Evolutionary conservation across 1,140 invertebrate genomes (phyloP).

Genomic region (Lordiphosa collinella): DNA sequence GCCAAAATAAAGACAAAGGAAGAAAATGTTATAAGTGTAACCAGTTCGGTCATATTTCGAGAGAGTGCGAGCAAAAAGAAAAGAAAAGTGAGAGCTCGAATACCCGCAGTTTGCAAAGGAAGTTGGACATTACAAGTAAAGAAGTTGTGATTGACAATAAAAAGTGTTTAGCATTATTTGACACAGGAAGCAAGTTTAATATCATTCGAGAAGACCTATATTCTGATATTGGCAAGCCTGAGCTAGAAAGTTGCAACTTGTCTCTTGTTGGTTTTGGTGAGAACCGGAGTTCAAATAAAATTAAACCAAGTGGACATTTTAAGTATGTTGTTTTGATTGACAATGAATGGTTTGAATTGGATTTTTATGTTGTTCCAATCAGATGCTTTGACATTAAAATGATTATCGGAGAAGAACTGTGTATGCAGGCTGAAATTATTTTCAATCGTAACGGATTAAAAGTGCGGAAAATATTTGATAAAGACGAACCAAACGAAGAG

Average conservation of each 20-base stretch:
- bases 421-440: too few species aligned
- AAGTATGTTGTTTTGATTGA: neutral
- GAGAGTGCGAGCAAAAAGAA: too few species aligned
- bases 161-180: conserved; percentile 4
- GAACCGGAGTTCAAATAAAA: neutral
- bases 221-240: neutral
- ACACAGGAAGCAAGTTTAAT: conserved; percentile 5
- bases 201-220: neutral
- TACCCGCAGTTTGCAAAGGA: too few species aligned
- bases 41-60: too few species aligned
- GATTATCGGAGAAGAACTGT: neutral
- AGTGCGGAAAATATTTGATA: too few species aligned
- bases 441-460: too few species aligned
- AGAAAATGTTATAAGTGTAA: too few species aligned
- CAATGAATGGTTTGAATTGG: neutral
- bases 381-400: conserved; percentile 1
- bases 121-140: neutral
- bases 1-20: too few species aligned
- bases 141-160: neutral
- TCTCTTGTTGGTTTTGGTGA: neutral
- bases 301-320: conserved; percentile 1
- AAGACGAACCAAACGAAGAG: too few species aligned
- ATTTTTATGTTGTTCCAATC: conserved; percentile 5
- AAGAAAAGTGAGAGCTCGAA: too few species aligned
- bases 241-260: neutral